Conservation (phyloP, 2,113 vertebrate genomes). For the Mixornis gularis region DNA sequence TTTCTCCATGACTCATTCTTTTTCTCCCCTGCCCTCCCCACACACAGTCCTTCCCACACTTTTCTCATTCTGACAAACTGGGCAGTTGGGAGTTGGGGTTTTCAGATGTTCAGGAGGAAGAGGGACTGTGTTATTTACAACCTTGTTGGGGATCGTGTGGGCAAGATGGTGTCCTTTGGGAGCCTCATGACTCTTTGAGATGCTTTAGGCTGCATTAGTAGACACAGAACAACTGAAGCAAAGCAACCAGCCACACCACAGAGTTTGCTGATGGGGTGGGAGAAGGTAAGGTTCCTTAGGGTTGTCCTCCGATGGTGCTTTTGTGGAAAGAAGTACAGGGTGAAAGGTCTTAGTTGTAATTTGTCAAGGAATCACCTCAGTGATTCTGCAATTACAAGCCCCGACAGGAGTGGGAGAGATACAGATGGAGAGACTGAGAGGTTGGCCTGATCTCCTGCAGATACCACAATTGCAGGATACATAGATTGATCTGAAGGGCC, state of each 20-base stretch:
- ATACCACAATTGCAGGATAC: background rate
- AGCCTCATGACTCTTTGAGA: background rate
- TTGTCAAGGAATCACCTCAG: background rate
- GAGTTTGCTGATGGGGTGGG: background rate
- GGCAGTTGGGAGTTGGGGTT: background rate
- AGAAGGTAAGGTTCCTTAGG: background rate
- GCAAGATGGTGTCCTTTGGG: background rate
- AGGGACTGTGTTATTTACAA: background rate
- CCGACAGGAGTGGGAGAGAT: rapidly evolving
- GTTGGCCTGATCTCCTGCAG: background rate
- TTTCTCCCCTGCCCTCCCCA: background rate
- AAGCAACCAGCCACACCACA: background rate
- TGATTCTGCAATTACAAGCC: background rate
- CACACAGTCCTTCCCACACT: background rate
- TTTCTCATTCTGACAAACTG: background rate
- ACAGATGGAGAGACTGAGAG: background rate
- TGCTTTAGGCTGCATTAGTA: background rate
- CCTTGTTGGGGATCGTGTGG: background rate
- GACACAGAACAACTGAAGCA: background rate
- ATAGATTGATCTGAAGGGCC: background rate
- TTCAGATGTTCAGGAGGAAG: background rate
- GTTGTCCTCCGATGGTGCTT: background rate
- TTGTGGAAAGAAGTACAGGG: background rate
- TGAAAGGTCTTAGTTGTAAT: background rate
- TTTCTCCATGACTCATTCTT: background rate